Evolutionary conservation across 2,113 vertebrate species (phyloP).

Genomic region (Gymnogyps californianus): DNA sequence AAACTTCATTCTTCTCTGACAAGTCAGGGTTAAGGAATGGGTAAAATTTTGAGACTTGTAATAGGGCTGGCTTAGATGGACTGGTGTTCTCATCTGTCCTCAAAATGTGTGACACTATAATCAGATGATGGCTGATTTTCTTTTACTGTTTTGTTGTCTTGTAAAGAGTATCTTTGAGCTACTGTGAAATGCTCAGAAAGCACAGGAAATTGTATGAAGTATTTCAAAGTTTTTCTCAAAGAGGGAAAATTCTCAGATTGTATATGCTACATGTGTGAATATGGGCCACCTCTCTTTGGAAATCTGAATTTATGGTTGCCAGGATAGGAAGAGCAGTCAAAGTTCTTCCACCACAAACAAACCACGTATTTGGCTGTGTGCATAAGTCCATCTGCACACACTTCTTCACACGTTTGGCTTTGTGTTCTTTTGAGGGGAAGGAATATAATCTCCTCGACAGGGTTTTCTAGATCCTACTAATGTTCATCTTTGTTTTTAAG

Average conservation of each 20-base stretch:
- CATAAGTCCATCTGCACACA: not conserved
- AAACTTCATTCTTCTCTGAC: not conserved
- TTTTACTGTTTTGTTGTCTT: not conserved
- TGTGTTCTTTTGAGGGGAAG: not conserved
- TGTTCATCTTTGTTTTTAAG: not conserved
- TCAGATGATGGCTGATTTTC: not conserved
- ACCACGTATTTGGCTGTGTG: not conserved
- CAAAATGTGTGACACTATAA: not conserved
- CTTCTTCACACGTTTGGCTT: not conserved
- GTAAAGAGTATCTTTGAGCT: not conserved
- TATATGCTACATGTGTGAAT: not conserved
- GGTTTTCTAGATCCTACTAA: not conserved
- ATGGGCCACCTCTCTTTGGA: not conserved
- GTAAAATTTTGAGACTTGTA: not conserved
- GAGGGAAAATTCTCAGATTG: not conserved
- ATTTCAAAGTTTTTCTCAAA: not conserved
- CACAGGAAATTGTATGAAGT: not conserved
- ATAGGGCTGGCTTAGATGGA: not conserved
- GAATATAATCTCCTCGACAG: not conserved
- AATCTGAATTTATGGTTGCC: not conserved
- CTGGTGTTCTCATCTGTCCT: not conserved
- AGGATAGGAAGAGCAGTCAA: not conserved
- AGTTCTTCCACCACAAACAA: not conserved
- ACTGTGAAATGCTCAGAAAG: not conserved
- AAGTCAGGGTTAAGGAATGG: not conserved